Percentiles rank a stretch among this genome's conserved stretches.
Evolutionary conservation across 2,888 invertebrate genomes (phyloP).

Genomic region (Philereme transversata): DNA sequence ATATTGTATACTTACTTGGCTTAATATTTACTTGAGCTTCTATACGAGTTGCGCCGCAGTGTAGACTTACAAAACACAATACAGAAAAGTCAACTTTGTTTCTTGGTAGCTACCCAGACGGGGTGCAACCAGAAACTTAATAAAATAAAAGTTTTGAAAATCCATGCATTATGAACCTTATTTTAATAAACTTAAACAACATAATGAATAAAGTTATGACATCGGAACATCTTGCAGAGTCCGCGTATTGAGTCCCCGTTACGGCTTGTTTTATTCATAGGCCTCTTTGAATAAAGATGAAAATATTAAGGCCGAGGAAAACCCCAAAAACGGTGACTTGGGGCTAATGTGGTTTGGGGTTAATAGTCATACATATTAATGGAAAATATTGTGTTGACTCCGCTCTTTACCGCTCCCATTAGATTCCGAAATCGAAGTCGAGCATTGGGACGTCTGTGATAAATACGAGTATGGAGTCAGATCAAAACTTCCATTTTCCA

Average conservation of each 20-base stretch:
- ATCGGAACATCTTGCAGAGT: slow-evolving; percentile 61
- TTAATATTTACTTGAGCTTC: background rate
- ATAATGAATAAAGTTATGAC: slow-evolving; percentile 69
- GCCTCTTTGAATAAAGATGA: slow-evolving; percentile 81
- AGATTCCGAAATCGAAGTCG: slow-evolving; percentile 15
- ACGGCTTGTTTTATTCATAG: slow-evolving; percentile 78
- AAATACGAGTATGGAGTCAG: background rate
- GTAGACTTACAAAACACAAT: slow-evolving; percentile 6
- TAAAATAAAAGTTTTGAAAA: slow-evolving; percentile 16
- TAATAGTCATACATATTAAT: slow-evolving; percentile 80
- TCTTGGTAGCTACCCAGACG: slow-evolving; percentile 4
- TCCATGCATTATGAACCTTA: slow-evolving; percentile 35
- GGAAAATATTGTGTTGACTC: slow-evolving; percentile 60
- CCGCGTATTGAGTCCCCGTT: slow-evolving; percentile 59
- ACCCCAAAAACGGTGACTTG: slow-evolving; percentile 49
- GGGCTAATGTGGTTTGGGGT: slow-evolving; percentile 69
- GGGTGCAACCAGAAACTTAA: slow-evolving; percentile 1
- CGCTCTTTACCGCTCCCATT: slow-evolving; percentile 34
- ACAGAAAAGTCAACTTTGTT: slow-evolving; percentile 10
- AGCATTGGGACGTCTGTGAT: slow-evolving; percentile 1
- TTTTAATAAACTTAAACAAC: slow-evolving; percentile 69
- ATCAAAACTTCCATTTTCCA: background rate
- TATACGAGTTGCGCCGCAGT: slow-evolving; percentile 1
- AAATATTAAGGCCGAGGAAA: slow-evolving; percentile 78
- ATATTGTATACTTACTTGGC: too few species aligned